Evolutionary conservation across 1,140 invertebrate species (phyloP).

Genomic region (Nebria ingens): DNA sequence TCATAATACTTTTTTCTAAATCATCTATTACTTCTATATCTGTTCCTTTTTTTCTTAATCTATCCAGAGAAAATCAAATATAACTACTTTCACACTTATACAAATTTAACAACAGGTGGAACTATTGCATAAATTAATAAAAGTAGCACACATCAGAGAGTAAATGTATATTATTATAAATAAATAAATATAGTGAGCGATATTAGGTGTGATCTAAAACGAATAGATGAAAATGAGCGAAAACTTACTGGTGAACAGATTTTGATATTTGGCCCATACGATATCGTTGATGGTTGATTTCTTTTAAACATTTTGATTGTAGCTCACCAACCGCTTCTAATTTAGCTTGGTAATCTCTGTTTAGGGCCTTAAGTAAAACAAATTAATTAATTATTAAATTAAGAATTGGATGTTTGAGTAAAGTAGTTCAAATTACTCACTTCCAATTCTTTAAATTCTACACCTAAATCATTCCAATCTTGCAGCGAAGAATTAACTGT

Average conservation of each 20-base stretch:
- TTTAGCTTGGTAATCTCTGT: constrained; percentile 74
- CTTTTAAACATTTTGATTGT: constrained; percentile 80
- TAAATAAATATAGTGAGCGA: neutral
- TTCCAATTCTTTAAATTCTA: constrained; percentile 65
- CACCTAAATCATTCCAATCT: constrained; percentile 68
- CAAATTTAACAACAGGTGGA: constrained; percentile 10
- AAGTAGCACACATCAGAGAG: neutral
- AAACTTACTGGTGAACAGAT: constrained; percentile 65
- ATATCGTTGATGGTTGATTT: constrained; percentile 82
- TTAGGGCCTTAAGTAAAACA: constrained; percentile 47
- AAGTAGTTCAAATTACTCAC: constrained; percentile 41
- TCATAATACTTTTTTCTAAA: constrained; percentile 62
- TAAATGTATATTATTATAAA: constrained; percentile 1
- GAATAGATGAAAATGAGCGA: neutral
- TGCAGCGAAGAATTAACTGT: constrained; percentile 23
- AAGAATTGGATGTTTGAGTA: too few relatives aligned
- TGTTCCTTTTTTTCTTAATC: constrained; percentile 37
- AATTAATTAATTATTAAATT: constrained; percentile 4
- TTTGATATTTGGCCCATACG: constrained; percentile 70
- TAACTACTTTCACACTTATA: neutral
- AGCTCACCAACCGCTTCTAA: constrained; percentile 71
- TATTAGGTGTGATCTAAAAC: too few relatives aligned
- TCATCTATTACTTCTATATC: constrained; percentile 41
- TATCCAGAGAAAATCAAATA: constrained; percentile 21
- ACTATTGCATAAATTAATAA: constrained; percentile 11